A percentile compares a stretch with the other conserved stretches of the same genome.
Evolutionary conservation across 2,797 vertebrate genomes (phyloP).

Genomic region (Pterois miles): DNA sequence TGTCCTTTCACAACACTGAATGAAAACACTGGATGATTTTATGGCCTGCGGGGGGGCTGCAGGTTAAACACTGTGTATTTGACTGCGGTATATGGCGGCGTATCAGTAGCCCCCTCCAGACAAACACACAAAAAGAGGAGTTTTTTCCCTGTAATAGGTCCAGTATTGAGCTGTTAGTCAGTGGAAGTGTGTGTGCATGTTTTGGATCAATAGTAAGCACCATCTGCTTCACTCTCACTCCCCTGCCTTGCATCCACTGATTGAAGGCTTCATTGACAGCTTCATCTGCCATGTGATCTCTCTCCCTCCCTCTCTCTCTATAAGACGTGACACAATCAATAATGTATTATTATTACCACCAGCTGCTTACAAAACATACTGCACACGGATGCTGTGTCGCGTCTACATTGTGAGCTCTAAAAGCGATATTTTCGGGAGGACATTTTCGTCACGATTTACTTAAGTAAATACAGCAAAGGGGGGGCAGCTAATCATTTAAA

Average conservation of each 20-base stretch:
- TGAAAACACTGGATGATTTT: background rate
- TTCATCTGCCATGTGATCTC: conserved; percentile 70
- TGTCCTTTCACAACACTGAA: conserved; percentile 27
- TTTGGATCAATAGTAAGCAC: conserved; percentile 73
- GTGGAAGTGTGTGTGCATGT: conserved; percentile 58
- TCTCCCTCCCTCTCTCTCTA: conserved; percentile 9
- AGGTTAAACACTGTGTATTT: conserved; percentile 28
- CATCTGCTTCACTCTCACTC: conserved; percentile 61
- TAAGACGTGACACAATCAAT: conserved; percentile 65
- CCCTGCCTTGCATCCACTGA: conserved; percentile 62
- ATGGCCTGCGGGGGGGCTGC: background rate
- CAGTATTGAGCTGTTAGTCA: conserved; percentile 65
- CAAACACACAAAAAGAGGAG: conserved; percentile 43
- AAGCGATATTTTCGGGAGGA: conserved; percentile 21
- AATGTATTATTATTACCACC: conserved; percentile 62
- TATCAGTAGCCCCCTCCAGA: conserved; percentile 27
- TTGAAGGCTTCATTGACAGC: conserved; percentile 75
- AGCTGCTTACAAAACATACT: conserved; percentile 50
- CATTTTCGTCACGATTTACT: conserved; percentile 26
- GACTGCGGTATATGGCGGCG: conserved; percentile 1
- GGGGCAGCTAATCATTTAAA: conserved; percentile 40
- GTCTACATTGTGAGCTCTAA: conserved; percentile 1
- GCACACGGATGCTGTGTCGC: background rate
- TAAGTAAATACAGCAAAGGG: conserved; percentile 28
- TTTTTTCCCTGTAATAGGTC: conserved; percentile 46